Conservation (phyloP, 2,113 vertebrate genomes). For the Ictalurus punctatus region DNA sequence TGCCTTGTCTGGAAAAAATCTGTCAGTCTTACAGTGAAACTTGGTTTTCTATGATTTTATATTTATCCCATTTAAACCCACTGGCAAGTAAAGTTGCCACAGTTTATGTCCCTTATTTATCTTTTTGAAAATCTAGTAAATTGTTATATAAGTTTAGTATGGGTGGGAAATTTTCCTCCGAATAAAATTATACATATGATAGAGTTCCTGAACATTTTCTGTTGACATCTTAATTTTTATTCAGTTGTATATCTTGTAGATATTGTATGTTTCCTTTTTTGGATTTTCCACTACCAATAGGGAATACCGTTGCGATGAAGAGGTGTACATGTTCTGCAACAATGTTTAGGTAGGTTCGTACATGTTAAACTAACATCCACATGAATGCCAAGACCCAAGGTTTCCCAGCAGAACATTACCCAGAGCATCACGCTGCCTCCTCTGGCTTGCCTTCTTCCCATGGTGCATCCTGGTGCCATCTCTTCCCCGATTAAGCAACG, state of each 20-base stretch:
- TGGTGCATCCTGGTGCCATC: no score
- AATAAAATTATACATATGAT: neutral
- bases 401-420: no score
- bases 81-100: neutral
- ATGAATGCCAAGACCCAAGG: no score
- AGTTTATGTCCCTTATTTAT: conserved; percentile 17
- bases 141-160: neutral
- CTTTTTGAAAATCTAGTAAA: conserved; percentile 2
- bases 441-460: no score
- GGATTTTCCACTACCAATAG: neutral
- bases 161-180: neutral
- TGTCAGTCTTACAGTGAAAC: conserved; percentile 27
- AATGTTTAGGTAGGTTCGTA: no score
- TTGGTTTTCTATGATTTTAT: conserved; percentile 12
- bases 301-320: no score
- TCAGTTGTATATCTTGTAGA: neutral
- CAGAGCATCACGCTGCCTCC: no score
- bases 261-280: neutral
- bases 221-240: neutral
- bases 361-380: no score
- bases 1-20: conserved; percentile 39
- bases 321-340: no score
- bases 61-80: conserved; percentile 8
- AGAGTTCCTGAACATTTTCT: neutral
- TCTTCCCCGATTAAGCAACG: no score